phyloP scores from a whole-genome alignment of 2,113 vertebrate species.

The Poeciliopsis turrubarensis region DNA sequence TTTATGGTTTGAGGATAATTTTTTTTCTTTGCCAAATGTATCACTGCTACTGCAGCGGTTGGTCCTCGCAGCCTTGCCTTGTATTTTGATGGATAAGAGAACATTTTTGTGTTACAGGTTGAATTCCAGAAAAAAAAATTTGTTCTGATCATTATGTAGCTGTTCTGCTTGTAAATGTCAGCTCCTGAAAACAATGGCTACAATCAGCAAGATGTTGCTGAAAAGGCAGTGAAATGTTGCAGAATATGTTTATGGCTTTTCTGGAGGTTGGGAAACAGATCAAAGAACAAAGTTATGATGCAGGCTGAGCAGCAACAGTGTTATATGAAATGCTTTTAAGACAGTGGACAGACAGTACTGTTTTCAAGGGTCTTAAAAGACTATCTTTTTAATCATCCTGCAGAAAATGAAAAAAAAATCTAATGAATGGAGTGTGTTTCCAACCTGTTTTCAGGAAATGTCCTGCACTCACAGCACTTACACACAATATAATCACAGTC shows the following conservation, averaged over 20 bases:
- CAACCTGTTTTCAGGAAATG: constrained; percentile 20
- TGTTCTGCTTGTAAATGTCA: constrained; percentile 4
- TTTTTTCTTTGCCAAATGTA: too few relatives aligned
- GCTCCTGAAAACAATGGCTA: neutral
- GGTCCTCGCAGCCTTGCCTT: too few relatives aligned
- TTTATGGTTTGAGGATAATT: too few relatives aligned
- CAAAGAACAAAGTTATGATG: constrained; percentile 1
- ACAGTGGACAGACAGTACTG: constrained; percentile 16
- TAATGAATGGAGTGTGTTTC: neutral
- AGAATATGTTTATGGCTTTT: constrained; percentile 26
- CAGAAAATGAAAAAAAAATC: neutral
- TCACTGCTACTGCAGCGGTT: too few relatives aligned
- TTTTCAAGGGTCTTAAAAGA: neutral
- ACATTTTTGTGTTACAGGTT: neutral
- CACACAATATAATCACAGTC: constrained; percentile 39
- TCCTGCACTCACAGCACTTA: constrained; percentile 15
- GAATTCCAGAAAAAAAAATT: neutral
- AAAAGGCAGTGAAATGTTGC: constrained; percentile 12
- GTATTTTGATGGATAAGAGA: neutral
- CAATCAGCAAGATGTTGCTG: neutral
- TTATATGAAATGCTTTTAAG: neutral
- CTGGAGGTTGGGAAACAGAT: constrained; percentile 1
- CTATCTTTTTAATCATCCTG: neutral
- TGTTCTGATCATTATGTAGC: neutral
- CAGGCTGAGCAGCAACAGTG: constrained; percentile 1